Evolutionary conservation across 2,888 invertebrate genomes (phyloP).

Genomic region (Yponomeuta sedellus): DNA sequence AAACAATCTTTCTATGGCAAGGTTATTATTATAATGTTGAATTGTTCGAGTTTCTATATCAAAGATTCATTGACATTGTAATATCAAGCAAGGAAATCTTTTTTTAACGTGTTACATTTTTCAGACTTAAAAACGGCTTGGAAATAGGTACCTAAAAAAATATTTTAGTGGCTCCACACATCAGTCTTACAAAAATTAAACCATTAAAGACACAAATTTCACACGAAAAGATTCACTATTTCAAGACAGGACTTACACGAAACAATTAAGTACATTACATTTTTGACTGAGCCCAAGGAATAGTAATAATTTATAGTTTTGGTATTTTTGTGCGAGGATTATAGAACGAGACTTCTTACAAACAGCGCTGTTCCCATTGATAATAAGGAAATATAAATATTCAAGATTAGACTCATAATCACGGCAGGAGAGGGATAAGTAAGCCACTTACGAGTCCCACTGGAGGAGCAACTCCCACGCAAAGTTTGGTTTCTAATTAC

Average conservation of each 20-base stretch:
- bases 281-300: not conserved
- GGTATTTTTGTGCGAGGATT: not conserved
- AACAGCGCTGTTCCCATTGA: not conserved
- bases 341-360: not conserved
- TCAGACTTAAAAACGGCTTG: not conserved
- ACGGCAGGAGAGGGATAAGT: no score
- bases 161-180: not conserved
- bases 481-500: no score
- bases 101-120: not conserved
- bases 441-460: no score
- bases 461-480: no score
- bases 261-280: conserved; percentile 4
- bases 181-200: conserved; percentile 45
- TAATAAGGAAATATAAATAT: not conserved
- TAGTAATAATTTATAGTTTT: not conserved
- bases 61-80: not conserved
- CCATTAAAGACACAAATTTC: not conserved
- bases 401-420: no score
- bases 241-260: not conserved
- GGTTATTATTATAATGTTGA: conserved; percentile 27
- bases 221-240: not conserved
- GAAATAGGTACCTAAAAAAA: no score
- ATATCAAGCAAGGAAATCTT: not conserved
- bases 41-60: conserved; percentile 7
- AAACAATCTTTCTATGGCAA: conserved; percentile 39